Percentiles rank a stretch among this genome's conserved stretches.
These are phyloP conservation scores for Rhynchomys soricoides DNA, from an alignment of 2,113 vertebrate genomes.

Conservation along the genomic window DNA sequence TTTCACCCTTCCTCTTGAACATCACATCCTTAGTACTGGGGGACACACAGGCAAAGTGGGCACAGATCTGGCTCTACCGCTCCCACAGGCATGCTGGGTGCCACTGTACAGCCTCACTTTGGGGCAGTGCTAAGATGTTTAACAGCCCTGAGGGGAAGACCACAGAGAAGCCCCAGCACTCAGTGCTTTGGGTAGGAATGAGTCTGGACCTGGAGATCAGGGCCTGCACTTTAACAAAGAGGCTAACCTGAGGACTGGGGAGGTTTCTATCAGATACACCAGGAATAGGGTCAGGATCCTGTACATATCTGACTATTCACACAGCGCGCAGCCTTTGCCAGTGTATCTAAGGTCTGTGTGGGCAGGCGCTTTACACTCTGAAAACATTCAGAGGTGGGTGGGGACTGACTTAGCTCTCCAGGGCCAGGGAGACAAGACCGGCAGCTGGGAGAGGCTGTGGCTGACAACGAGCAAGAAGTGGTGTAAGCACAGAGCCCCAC, in stretches of 20 bases:
- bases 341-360: neutral
- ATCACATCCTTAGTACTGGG: neutral
- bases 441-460: neutral
- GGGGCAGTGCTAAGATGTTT: neutral
- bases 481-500: neutral
- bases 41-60: neutral
- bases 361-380: neutral
- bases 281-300: neutral
- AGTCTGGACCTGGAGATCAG: neutral
- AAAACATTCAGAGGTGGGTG: neutral
- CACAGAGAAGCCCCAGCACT: too few relatives aligned
- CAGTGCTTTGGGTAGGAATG: neutral
- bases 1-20: neutral
- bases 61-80: accelerated
- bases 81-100: neutral
- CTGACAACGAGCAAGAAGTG: neutral
- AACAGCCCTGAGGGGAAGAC: neutral
- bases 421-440: neutral
- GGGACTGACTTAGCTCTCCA: neutral
- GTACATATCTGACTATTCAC: neutral
- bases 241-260: neutral
- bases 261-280: neutral
- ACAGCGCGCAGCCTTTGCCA: neutral
- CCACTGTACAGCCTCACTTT: neutral
- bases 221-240: neutral